A percentile compares a stretch with the other conserved stretches of the same genome.
Evolutionary conservation across 2,888 invertebrate genomes (phyloP).

Genomic region (Cotesia congregata): DNA sequence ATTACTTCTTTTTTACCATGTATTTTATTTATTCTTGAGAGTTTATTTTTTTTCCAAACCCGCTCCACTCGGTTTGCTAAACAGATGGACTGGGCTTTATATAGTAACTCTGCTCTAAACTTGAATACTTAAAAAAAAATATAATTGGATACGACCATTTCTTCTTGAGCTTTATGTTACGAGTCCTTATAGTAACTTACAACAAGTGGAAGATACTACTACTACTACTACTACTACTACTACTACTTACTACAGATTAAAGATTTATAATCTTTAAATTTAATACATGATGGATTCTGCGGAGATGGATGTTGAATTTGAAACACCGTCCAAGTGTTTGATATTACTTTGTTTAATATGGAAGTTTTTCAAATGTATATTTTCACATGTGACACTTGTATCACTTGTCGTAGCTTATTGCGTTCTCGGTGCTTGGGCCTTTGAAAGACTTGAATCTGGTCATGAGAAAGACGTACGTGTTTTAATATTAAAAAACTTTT

Average conservation of each 20-base stretch:
- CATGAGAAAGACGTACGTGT: constrained; percentile 79
- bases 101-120: not conserved
- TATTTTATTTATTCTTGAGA: not conserved
- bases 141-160: not conserved
- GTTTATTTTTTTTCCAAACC: not conserved
- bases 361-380: constrained; percentile 76
- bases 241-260: not conserved
- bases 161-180: not conserved
- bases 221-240: not conserved
- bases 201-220: not conserved
- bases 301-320: constrained; percentile 29
- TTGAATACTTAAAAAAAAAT: not conserved
- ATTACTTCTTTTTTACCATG: not conserved
- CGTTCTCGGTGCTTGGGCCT: constrained; percentile 88
- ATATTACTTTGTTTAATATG: constrained; percentile 59
- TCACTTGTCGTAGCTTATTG: constrained; percentile 92
- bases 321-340: constrained; percentile 59
- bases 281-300: constrained; percentile 25
- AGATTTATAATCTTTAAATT: not conserved
- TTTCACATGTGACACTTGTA: constrained; percentile 89
- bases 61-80: not conserved
- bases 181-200: not conserved
- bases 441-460: constrained; percentile 82
- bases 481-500: constrained; percentile 4
- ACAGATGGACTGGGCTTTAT: not conserved